phyloP scores from a whole-genome alignment of 2,888 invertebrate species.

The Phyllotreta striolata region DNA sequence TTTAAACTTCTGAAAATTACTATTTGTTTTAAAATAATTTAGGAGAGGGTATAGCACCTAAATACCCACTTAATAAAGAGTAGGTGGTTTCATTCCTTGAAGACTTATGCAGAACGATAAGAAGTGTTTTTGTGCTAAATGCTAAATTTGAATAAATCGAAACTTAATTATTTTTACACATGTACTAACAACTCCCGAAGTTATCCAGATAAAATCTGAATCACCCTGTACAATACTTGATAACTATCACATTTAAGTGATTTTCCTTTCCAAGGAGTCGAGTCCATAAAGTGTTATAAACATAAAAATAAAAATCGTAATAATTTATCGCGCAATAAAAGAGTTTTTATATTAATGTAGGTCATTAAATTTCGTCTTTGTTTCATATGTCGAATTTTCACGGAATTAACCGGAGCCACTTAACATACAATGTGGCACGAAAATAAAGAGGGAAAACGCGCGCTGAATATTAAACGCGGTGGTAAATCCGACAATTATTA shows the following conservation, averaged over 20 bases:
- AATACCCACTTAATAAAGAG: too few relatives aligned
- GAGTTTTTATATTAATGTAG: conserved; percentile 22
- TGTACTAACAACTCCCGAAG: too few relatives aligned
- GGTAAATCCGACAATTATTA: conserved; percentile 40
- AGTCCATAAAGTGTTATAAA: not conserved
- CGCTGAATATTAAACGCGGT: conserved; percentile 35
- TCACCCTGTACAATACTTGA: too few relatives aligned
- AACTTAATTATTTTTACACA: too few relatives aligned
- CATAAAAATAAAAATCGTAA: not conserved
- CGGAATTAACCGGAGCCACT: conserved; percentile 36
- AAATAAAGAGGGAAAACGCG: conserved; percentile 4
- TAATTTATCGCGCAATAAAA: too few relatives aligned
- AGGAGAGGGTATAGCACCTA: too few relatives aligned
- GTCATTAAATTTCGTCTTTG: conserved; percentile 26
- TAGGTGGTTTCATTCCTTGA: too few relatives aligned
- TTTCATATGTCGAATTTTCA: conserved; percentile 26
- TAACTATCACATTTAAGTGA: not conserved
- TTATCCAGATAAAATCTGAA: too few relatives aligned
- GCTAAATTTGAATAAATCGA: too few relatives aligned
- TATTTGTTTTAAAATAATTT: too few relatives aligned
- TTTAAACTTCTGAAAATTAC: too few relatives aligned
- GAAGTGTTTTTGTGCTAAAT: not conserved
- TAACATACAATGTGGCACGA: conserved; percentile 42
- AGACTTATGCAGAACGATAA: too few relatives aligned
- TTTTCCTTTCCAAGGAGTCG: not conserved